A percentile compares a stretch with the other conserved stretches of the same genome.
phyloP scores from a whole-genome alignment of 2,888 invertebrate species.

The Pachydiplax longipennis region DNA sequence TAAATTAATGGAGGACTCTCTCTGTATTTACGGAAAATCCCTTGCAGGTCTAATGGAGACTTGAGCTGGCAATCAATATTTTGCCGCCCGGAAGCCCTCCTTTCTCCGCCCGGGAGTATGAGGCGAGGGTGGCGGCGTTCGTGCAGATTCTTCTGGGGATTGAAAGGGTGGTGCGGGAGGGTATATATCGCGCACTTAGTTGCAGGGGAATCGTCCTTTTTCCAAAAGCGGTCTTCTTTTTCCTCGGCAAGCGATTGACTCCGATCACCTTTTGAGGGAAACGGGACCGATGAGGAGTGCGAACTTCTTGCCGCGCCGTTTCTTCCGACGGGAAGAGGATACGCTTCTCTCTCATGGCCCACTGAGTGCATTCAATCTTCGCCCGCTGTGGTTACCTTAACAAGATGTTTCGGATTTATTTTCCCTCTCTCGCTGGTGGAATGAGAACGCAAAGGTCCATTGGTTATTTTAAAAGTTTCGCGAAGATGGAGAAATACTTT shows the following conservation, averaged over 20 bases:
- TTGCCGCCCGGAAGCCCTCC: not conserved
- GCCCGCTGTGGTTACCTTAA: slow-evolving; percentile 18
- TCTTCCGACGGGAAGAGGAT: not conserved
- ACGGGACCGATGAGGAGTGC: not conserved
- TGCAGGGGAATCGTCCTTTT: not conserved
- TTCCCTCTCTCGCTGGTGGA: not conserved
- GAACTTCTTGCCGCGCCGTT: not conserved
- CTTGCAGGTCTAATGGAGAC: slow-evolving; percentile 60
- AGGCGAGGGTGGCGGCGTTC: not conserved
- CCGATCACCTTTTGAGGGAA: not conserved
- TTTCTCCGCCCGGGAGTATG: not conserved
- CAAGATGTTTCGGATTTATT: slow-evolving; percentile 13
- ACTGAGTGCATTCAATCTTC: slow-evolving; percentile 7
- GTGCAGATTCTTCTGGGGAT: not conserved
- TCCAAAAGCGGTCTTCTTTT: not conserved
- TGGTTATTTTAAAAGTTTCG: not conserved
- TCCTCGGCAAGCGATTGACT: not conserved
- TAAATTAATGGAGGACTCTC: slow-evolving; percentile 64
- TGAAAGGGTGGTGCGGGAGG: not conserved
- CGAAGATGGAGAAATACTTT: not conserved
- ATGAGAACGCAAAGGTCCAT: not conserved
- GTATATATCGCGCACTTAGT: not conserved
- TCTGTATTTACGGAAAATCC: slow-evolving; percentile 60
- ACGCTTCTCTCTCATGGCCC: not conserved
- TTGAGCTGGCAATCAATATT: slow-evolving; percentile 63